Evolutionary conservation across 1,140 invertebrate species (phyloP), one percentile per base, ranked within the genome.

Genomic region (Micrasema minimum): DNA sequence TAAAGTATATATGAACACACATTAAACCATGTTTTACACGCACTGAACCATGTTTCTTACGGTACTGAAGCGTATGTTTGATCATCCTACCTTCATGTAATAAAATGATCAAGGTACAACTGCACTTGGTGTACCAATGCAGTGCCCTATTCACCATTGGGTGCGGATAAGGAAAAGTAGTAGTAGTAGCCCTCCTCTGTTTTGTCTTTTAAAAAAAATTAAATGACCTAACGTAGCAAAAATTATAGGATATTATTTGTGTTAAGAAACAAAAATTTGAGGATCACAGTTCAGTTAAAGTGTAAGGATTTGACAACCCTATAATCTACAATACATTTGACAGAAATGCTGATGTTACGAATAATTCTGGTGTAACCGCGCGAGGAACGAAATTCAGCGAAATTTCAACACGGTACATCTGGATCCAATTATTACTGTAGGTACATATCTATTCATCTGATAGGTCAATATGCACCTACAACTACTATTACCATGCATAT

Each of bases 331-430:
- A 57, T 62, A 62, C 59, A 65, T 48, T 35, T 65, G 61, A 65
- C 61, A 48, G 61, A 35, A 61, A 48, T 65, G 61, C 61, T 65
- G 61, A 65, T 48, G 50, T 48, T 65, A 46, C 61, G 31, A 35
- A 57, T 57, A n/a, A n/a, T n/a, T 57, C 53, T 57, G 53, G 53
- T 31, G 18, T 57, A 5, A 31, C 53, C 53, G 18, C 53, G 37
- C n/a, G 53, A n/a, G 11, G 31, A 35, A 35, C 20, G 53, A 57
- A 57, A 57, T 31, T 57, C 53, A 35, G 53, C 53, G 48, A 37
- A 35, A 57, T 57, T 57, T 57, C 53, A 51, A 22, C 37, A 31
- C n/a, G 26, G 53, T 31, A 14, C 37, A 37, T 31, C 37, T 23
- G 53, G n/a, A 37, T 57, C 37, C 53, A 57, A 57, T 57, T 57